phyloP scores from a whole-genome alignment of 2,888 invertebrate genomes.

The Drosophila stalkeri region DNA sequence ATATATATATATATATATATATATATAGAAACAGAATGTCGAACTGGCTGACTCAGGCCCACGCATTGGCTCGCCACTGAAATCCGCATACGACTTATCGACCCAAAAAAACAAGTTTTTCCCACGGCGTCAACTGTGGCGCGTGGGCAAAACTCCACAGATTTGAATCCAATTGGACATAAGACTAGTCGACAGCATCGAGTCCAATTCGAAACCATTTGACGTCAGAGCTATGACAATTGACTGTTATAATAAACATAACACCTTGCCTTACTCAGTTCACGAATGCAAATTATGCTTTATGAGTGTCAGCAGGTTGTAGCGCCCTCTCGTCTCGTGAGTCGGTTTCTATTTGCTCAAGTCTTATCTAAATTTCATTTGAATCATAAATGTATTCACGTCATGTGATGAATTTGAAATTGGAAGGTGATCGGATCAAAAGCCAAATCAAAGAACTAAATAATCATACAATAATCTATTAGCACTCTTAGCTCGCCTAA shows the following conservation, averaged over 20 bases:
- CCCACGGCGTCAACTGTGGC: constrained; percentile 50
- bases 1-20: neutral
- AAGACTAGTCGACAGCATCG: constrained; percentile 9
- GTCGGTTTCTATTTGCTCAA: constrained; percentile 37
- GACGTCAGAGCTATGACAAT: constrained; percentile 47
- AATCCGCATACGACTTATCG: constrained; percentile 67
- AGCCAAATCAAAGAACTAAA: neutral
- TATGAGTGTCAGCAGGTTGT: constrained; percentile 38
- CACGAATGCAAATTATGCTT: constrained; percentile 42
- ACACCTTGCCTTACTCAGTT: constrained; percentile 5
- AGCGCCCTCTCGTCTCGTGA: constrained; percentile 1
- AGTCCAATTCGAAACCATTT: constrained; percentile 29
- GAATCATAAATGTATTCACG: neutral
- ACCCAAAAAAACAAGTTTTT: constrained; percentile 66
- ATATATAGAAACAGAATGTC: constrained; percentile 2
- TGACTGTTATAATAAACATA: constrained; percentile 5
- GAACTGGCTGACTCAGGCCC: constrained; percentile 68
- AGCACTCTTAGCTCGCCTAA: constrained; percentile 20
- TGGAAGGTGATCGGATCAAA: neutral
- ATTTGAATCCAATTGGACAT: constrained; percentile 38
- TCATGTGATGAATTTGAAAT: constrained; percentile 40
- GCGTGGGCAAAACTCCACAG: constrained; percentile 65
- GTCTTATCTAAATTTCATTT: constrained; percentile 34
- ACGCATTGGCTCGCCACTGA: constrained; percentile 66
- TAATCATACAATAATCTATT: constrained; percentile 21